Conservation (phyloP, 1,140 invertebrate genomes). For the Pachypsylla venusta region DNA sequence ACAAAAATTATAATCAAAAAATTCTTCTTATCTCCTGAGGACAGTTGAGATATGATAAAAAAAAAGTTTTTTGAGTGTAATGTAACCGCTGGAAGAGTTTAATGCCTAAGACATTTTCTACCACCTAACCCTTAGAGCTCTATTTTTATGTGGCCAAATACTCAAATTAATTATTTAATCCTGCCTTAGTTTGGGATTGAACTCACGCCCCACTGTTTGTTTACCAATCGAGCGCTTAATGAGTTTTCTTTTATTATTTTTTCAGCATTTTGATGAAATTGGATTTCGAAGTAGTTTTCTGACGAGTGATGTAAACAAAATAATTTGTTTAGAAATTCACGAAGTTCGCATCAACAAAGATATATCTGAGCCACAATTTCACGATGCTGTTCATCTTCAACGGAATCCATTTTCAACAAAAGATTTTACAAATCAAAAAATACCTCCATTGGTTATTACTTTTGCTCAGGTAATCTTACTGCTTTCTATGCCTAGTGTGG, state of each 20-base stretch:
- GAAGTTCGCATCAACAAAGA: slow-evolving; percentile 74
- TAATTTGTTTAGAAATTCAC: slow-evolving; percentile 64
- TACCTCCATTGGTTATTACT: slow-evolving; percentile 59
- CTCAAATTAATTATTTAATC: no score
- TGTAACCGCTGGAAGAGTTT: not conserved
- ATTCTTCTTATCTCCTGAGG: no score
- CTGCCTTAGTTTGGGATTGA: no score
- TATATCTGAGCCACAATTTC: slow-evolving; percentile 30
- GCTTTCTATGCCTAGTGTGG: no score
- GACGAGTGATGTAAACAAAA: slow-evolving; percentile 75
- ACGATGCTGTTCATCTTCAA: slow-evolving; percentile 19
- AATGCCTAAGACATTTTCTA: no score
- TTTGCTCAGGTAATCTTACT: slow-evolving; percentile 66
- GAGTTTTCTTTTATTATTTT: slow-evolving; percentile 24
- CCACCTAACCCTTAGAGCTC: no score
- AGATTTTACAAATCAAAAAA: slow-evolving; percentile 35
- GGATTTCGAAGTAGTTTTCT: slow-evolving; percentile 76
- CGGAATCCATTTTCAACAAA: slow-evolving; percentile 20
- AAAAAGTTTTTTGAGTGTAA: not conserved
- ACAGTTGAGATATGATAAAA: not conserved
- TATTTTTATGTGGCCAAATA: no score
- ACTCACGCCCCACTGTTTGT: no score
- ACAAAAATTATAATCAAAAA: no score
- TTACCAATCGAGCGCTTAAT: no score
- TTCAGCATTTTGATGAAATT: slow-evolving; percentile 70